Evolutionary conservation across 1,140 invertebrate genomes (phyloP).

Genomic region (Drosophila melanogaster): Release_6_plus_ISO1_MT NT_037436.4:16714001-16714500

Average conservation of each 20-base stretch:
- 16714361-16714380: conserved; percentile 32
- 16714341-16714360: conserved; percentile 41
- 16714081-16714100: conserved; percentile 25
- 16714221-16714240: conserved; percentile 80
- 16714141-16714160: conserved; percentile 9
- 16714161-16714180: conserved; percentile 11
- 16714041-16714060: conserved; percentile 51
- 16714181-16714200: conserved; percentile 1
- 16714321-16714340: conserved; percentile 63
- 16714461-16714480: neutral
- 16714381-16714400: neutral
- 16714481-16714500: neutral
- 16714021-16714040: neutral
- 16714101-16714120: conserved; percentile 41
- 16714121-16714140: conserved; percentile 9
- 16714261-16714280: conserved; percentile 74
- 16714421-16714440: neutral
- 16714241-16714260: conserved; percentile 77
- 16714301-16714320: conserved; percentile 82
- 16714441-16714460: neutral
- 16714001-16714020: conserved; percentile 14
- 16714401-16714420: no score
- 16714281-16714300: conserved; percentile 51
- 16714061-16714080: conserved; percentile 38
- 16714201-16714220: conserved; percentile 69